Conservation (phyloP, 2,797 vertebrate species). For the Acipenser ruthenus region DNA sequence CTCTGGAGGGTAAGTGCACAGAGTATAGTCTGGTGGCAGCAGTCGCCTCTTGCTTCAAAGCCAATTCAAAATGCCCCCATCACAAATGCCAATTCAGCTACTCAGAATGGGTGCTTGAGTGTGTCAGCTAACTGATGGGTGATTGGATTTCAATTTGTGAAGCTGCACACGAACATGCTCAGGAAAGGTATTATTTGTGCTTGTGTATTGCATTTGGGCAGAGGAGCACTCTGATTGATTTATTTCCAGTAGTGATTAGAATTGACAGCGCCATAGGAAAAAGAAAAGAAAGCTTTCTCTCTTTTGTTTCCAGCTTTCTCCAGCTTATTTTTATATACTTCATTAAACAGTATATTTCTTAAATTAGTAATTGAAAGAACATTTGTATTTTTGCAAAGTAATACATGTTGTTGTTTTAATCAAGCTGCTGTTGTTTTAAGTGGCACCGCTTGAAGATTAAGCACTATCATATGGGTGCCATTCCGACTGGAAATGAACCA, state of each 20-base stretch:
- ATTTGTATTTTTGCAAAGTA: conserved; percentile 32
- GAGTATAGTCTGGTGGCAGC: background rate
- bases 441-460: background rate
- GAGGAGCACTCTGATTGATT: background rate
- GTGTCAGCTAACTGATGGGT: conserved; percentile 9
- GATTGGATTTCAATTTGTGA: conserved; percentile 13
- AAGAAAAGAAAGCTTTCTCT: conserved; percentile 1
- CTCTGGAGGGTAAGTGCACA: background rate
- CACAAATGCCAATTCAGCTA: conserved; percentile 6
- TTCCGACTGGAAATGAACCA: too few relatives aligned
- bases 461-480: background rate
- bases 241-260: background rate
- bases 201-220: background rate
- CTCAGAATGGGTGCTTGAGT: background rate
- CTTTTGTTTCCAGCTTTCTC: background rate
- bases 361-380: conserved; percentile 28
- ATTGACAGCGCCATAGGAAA: background rate
- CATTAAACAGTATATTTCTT: conserved; percentile 10
- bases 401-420: conserved; percentile 22
- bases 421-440: background rate
- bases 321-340: too few relatives aligned
- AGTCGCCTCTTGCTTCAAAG: background rate
- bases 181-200: conserved; percentile 1
- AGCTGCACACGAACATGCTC: background rate
- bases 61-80: conserved; percentile 3